Base-by-base conservation (phyloP, 2,888 invertebrate species). In the Allolobophora icterica region DNA sequence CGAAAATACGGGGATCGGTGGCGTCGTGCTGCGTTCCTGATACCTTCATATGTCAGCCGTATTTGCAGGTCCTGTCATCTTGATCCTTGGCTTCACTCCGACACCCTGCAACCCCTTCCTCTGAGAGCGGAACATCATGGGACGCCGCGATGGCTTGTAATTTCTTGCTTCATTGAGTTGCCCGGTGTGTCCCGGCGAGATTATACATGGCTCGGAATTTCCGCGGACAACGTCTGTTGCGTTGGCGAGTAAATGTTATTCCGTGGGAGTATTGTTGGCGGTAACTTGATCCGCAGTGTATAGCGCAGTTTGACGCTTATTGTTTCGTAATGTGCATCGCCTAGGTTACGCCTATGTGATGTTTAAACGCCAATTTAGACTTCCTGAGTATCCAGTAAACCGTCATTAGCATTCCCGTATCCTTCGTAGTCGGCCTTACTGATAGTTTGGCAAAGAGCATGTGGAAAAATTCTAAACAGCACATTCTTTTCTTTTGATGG, bases 41-140 rank as follows among this genome's bases (percentile, higher is more conserved):
- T 87, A 38, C 34, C 87, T 71, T 71, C 71, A n/a, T 71, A 71
- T n/a, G 71, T 71, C n/a, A n/a, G n/a, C 71, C n/a, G 71, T 71
- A 71, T 71, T 71, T 71, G 71, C 71, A 71, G 8, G 71, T 30
- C 71, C 71, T n/a, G 71, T 71, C 71, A 30, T 71, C 30, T 71
- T 52, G 52, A 52, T 52, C 52, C 6, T 71, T 71, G 71, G 71
- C 71, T 71, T 71, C 13, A 71, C 71, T 71, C 30, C n/a, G n/a
- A 71, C 71, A 52, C 71, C 71, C 71, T 71, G 30, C 71, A n/a
- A 13, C 71, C 30, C 71, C n/a, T 71, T 71, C 71, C 71, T 52
- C 71, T 71, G 8, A n/a, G 11, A 71, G 71, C 30, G 71, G 30
- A n/a, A 71, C 71, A 71, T 30, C 71, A 71, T n/a, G 71, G n/a